A percentile compares a stretch with the other conserved stretches of the same genome.
Conservation (phyloP, 2,113 vertebrate genomes). For the Callionymus lyra region DNA sequence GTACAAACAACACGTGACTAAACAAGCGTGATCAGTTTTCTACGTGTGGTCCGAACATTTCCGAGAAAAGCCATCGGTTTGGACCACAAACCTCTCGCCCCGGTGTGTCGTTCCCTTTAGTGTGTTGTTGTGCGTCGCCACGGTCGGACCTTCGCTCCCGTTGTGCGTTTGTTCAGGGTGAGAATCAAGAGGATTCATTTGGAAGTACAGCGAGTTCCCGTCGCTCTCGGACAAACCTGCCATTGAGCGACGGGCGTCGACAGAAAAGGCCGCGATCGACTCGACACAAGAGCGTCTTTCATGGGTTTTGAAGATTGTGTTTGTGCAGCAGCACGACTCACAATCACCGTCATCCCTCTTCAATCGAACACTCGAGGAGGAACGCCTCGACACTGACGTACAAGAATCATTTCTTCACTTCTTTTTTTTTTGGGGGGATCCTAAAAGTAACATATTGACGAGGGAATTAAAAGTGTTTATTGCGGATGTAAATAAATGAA, state of each 20-base stretch:
- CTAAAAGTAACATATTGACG: slow-evolving; percentile 28
- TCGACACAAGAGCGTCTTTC: slow-evolving; percentile 19
- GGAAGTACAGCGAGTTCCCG: slow-evolving; percentile 4
- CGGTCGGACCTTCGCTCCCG: not conserved
- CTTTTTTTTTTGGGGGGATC: slow-evolving; percentile 42
- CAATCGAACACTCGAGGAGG: too few relatives aligned
- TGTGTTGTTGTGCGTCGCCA: too few relatives aligned
- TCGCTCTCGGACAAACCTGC: slow-evolving; percentile 5
- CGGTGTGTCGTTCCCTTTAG: too few relatives aligned
- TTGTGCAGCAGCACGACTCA: too few relatives aligned
- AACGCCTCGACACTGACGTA: too few relatives aligned
- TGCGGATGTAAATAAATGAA: slow-evolving; percentile 36
- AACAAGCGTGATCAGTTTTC: too few relatives aligned
- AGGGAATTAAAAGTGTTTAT: slow-evolving; percentile 34
- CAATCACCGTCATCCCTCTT: too few relatives aligned
- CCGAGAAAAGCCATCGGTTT: too few relatives aligned
- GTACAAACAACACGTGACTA: slow-evolving; percentile 1
- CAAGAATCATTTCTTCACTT: slow-evolving; percentile 18
- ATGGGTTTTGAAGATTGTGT: slow-evolving; percentile 10
- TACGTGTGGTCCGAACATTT: too few relatives aligned
- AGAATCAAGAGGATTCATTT: too few relatives aligned
- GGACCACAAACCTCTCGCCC: too few relatives aligned
- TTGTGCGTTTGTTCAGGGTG: slow-evolving; percentile 19
- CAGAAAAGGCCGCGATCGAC: not conserved
- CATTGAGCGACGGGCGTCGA: slow-evolving; percentile 7